Evolutionary conservation across 2,113 vertebrate species (phyloP).

Genomic region (Tachysurus vachellii): DNA sequence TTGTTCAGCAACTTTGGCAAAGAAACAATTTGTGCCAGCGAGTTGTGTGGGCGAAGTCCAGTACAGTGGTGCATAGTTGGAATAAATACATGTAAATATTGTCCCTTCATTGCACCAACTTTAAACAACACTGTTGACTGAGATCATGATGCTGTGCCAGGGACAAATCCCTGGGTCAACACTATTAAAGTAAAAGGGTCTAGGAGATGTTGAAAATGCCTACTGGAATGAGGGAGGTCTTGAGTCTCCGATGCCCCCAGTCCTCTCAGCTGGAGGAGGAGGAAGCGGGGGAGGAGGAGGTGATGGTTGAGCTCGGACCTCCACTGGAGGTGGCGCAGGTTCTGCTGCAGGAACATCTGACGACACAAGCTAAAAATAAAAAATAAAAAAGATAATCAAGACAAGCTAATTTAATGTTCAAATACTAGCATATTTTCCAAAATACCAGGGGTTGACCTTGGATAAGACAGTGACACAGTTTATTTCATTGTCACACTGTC

Average conservation of each 20-base stretch:
- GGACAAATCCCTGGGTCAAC: constrained; percentile 24
- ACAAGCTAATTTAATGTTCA: not conserved
- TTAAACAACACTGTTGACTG: constrained; percentile 13
- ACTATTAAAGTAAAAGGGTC: constrained; percentile 3
- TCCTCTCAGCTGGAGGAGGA: constrained; percentile 82
- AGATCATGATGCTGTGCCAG: constrained; percentile 14
- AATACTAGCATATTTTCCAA: not conserved
- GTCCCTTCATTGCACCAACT: not conserved
- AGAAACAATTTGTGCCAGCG: not conserved
- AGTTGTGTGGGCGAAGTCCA: not conserved
- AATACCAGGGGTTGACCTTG: not conserved
- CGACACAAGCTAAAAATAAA: constrained; percentile 75
- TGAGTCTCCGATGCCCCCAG: constrained; percentile 88
- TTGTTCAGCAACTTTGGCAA: not conserved
- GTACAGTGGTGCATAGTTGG: not conserved
- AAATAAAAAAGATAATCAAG: not conserved
- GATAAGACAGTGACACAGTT: not conserved
- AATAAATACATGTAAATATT: not conserved
- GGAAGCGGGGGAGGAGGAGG: constrained; percentile 83
- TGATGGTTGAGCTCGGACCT: constrained; percentile 73
- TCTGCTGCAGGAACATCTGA: constrained; percentile 74
- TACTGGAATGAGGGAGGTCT: constrained; percentile 91
- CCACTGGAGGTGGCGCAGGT: constrained; percentile 68
- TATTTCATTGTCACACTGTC: not conserved
- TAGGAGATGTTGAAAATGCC: constrained; percentile 54